A percentile compares a stretch with the other conserved stretches of the same genome.
phyloP scores from a whole-genome alignment of 2,113 vertebrate species.

The Malurus cyaneus region DNA sequence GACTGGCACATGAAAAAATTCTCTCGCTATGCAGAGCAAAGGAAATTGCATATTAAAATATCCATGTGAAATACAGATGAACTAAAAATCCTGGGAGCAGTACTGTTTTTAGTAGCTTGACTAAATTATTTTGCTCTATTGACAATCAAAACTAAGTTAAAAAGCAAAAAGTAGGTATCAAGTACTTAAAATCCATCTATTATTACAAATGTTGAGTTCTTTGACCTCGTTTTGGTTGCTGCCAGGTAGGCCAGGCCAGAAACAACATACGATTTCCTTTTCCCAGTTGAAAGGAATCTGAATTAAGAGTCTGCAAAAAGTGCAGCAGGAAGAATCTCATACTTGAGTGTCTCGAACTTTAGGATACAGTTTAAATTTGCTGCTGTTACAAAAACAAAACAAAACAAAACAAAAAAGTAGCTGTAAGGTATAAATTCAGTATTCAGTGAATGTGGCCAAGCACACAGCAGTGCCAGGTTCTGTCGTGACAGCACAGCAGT shows the following conservation, averaged over 20 bases:
- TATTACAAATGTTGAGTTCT: not conserved
- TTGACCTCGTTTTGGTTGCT: not conserved
- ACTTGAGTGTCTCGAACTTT: not conserved
- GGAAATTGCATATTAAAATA: constrained; percentile 41
- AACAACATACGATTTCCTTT: constrained; percentile 22
- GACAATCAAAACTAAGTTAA: constrained; percentile 15
- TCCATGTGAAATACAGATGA: not conserved
- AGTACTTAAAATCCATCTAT: not conserved
- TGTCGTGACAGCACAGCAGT: not conserved
- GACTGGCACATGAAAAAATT: not conserved
- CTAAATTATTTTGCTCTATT: constrained; percentile 14
- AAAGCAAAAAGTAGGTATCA: not conserved
- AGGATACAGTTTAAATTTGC: not conserved
- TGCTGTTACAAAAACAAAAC: not conserved
- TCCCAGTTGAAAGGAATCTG: constrained; percentile 15
- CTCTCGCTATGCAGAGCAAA: not conserved
- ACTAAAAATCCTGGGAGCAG: constrained; percentile 17
- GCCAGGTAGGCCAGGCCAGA: constrained; percentile 42
- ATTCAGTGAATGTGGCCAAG: not conserved
- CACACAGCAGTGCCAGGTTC: not conserved
- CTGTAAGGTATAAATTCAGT: not conserved
- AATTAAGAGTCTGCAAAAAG: constrained; percentile 20
- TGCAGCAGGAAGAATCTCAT: constrained; percentile 21
- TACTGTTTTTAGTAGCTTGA: not conserved
- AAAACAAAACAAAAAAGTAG: not conserved